Base-by-base conservation (phyloP, 2,113 vertebrate genomes). In the Heliornis fulica region DNA sequence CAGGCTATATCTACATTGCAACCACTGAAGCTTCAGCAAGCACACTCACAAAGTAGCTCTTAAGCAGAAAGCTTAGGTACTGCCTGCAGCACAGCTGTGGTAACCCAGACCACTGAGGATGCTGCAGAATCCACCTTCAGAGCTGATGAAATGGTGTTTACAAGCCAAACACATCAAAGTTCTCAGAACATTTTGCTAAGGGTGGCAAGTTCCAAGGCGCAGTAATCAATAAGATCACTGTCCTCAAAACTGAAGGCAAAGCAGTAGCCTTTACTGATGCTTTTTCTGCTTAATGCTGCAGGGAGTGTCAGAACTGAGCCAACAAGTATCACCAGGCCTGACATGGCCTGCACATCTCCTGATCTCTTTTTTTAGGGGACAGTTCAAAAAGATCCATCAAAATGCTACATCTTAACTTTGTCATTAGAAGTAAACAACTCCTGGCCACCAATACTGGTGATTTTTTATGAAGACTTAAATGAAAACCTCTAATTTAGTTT, bases 61-160 rank as follows among this genome's bases (percentile, higher is more conserved):
- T 53, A 51, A 66, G 14, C 23, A 66, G 34, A 59, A 46, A 45
- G 19, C 13, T 36, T 43, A 45, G 13, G 15, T 54, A 45, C 38
- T 25, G 11, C 59, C 40, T 63, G 29, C 63, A 53, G 54, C 45
- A 40, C 11, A 40, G 5, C 23, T 4, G 0, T 34, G 21, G 28
- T 36, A 53, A 43, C 7, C 15, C 0, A 0, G 13, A 45, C 16
- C 11, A 10, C 32, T 4, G 2, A 7, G 15, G 50, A 31, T 34
- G 21, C n/a, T 57, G n/a, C n/a, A 82, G 59, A 90, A 79, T 2
- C 3, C 31, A 83, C 25, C 19, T 64, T 38, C 75, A 72, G 64
- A 60, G 11, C 6, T 85, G 12, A 5, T 63, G 34, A 85, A 65
- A 28, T 17, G 1, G 1, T 43, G 19, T 68, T 87, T 72, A 45